A percentile compares a stretch with the other conserved stretches of the same genome.
Conservation (phyloP, 2,797 vertebrate species). For the Carcharodon carcharias region DNA sequence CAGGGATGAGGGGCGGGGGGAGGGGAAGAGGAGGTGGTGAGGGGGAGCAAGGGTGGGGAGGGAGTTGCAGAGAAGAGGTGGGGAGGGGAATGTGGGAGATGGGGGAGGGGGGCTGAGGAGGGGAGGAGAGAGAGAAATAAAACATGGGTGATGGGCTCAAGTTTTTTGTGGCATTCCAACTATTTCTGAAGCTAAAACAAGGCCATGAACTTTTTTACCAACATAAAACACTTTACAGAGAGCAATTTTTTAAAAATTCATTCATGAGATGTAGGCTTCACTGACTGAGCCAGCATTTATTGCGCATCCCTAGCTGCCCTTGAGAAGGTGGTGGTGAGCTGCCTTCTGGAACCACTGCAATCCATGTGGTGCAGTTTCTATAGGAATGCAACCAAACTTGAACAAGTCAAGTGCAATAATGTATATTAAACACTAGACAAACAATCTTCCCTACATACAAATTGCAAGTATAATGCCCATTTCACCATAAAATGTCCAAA, state of each 20-base stretch:
- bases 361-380: too few species aligned
- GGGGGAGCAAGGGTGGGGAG: too few species aligned
- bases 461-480: neutral
- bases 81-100: too few species aligned
- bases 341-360: too few species aligned
- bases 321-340: too few species aligned
- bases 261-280: too few species aligned
- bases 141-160: neutral
- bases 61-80: too few species aligned
- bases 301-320: too few species aligned
- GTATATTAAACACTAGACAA: neutral
- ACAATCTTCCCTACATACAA: neutral
- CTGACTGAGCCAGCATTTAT: too few species aligned
- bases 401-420: neutral
- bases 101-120: too few species aligned
- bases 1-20: too few species aligned
- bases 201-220: neutral
- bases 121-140: neutral
- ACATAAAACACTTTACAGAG: neutral
- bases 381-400: neutral
- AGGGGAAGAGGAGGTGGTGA: too few species aligned
- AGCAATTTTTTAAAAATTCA: neutral
- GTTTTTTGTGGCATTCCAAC: neutral
- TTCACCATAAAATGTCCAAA: neutral
- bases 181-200: neutral